Evolutionary conservation across 2,113 vertebrate genomes (phyloP), one percentile per base, ranked within the genome.

Genomic region (Thermophis baileyi): DNA sequence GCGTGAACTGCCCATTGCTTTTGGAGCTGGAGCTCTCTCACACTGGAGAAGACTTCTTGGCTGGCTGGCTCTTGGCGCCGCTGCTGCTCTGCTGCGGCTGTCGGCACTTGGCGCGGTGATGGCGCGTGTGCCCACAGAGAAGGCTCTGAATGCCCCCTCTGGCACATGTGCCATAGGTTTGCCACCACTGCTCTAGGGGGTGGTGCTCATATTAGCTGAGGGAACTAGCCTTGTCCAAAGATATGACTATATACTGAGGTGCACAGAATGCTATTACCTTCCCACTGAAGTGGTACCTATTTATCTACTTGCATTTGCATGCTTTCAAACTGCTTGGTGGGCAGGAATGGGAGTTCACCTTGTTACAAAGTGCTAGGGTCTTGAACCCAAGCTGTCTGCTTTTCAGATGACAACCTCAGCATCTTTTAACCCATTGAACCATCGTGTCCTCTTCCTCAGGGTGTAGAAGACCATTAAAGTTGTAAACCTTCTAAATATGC

Each of bases 1-100:
- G 99, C 0, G 99, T 99, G 98, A 99, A 99, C 97, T 99, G 99
- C 6, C 99, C 99, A 24, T 99, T 99, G 98, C 99, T 99, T 96
- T 99, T 98, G 0, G 99, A 99, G 3, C 99, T 98, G 0, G 99
- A 99, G 98, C 99, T 99, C 97, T 99, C 99, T 0, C 99, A 97
- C 27, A 98, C 98, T 0, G 99, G 99, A 0, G 99, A 99, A 0
- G 98, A 98, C 96, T 99, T 99, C 97, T 99, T 99, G 94, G 98
- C 97, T 1, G 99, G 99, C 6, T 99, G 97, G 96, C 98, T 98
- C 96, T 99, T 99, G 96, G 98, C 96, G 44, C 98, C 98, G 74
- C 97, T 96, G 69, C 99, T 98, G 8, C 98, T 99, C 98, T 98
- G 98, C 97, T 98, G 98, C 97, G 99, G 99, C 97, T 99, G 98